Base-by-base conservation (phyloP, 2,888 invertebrate genomes). In the Pollenia angustigena region DNA sequence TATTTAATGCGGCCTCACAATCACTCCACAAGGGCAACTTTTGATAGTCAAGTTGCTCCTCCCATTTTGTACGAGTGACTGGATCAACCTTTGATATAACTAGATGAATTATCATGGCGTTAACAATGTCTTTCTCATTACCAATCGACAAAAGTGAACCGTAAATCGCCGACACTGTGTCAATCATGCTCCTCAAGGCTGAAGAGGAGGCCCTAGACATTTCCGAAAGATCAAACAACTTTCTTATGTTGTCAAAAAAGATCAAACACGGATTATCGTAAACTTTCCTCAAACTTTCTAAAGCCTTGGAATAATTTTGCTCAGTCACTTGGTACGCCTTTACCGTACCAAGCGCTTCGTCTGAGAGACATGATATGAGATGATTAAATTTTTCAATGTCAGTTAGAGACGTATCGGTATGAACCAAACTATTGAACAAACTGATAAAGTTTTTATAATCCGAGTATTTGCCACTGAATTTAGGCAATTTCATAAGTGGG, bases 311-410 rank as follows among this genome's bases (percentile, higher is more conserved):
- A 69, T 81, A 86, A 72, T 87, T 88, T 62, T 74, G 48, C 23
- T 85, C 85, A 0, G 80, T 58, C 14, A 87, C 69, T 46, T 87
- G 85, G n/a, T 71, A 88, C 0, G 85, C 85, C 12, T 83, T 85
- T 7, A 87, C 86, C 42, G 85, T 87, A 23, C 82, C 84, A 4
- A 88, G 64, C 6, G 82, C 88, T 75, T 87, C 88, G 60, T 71
- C 87, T 9, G 86, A 85, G 4, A 89, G 54, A 50, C 86, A 88
- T 8, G 87, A 87, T 23, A 88, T 79, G 10, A 83, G 50, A 68
- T 82, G 82, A 16, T 82, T 86, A 23, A 86, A 82, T 16, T 86
- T 86, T 50, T 86, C 83, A 75, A 88, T 85, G 42, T 86, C 83
- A 40, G 82, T 66, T 7, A 88, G 44, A 10, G 62, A 74, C 0